Evolutionary conservation across 2,113 vertebrate genomes (phyloP).

Genomic region (Zeus faber): DNA sequence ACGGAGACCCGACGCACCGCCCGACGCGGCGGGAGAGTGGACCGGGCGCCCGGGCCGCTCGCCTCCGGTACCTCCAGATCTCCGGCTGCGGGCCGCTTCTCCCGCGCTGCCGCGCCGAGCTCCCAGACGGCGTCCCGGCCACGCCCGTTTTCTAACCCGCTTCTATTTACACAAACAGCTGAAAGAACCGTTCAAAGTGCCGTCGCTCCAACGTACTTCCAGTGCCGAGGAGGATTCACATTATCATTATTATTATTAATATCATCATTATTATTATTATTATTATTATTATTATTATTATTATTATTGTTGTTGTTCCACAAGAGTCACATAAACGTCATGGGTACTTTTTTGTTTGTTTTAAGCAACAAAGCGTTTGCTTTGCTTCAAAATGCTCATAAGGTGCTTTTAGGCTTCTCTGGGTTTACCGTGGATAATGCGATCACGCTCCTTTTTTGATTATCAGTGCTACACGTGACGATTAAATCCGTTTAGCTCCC

Average conservation of each 20-base stretch:
- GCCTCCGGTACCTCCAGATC: too few relatives aligned
- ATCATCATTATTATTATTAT: too few relatives aligned
- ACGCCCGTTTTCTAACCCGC: too few relatives aligned
- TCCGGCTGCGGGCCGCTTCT: too few relatives aligned
- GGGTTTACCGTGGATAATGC: conserved; percentile 28
- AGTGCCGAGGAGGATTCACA: conserved; percentile 41
- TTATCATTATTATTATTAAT: conserved; percentile 24
- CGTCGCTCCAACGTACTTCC: conserved; percentile 37
- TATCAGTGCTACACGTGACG: conserved; percentile 38
- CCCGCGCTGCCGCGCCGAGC: too few relatives aligned
- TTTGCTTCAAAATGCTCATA: conserved; percentile 26
- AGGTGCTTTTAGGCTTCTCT: conserved; percentile 22
- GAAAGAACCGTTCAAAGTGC: conserved; percentile 46
- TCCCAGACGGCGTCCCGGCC: too few relatives aligned
- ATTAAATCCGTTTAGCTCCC: conserved; percentile 44
- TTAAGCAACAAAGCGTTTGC: conserved; percentile 29
- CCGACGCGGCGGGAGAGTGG: too few relatives aligned
- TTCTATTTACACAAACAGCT: conserved; percentile 23
- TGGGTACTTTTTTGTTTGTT: conserved; percentile 25
- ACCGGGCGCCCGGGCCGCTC: too few relatives aligned
- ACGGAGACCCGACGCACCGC: too few relatives aligned
- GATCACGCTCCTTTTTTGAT: conserved; percentile 50
- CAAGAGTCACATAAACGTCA: conserved; percentile 33
- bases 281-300: too few relatives aligned
- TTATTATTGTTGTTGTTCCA: too few relatives aligned